Conservation (phyloP, 1,140 invertebrate genomes). For the Eumeta japonica region DNA sequence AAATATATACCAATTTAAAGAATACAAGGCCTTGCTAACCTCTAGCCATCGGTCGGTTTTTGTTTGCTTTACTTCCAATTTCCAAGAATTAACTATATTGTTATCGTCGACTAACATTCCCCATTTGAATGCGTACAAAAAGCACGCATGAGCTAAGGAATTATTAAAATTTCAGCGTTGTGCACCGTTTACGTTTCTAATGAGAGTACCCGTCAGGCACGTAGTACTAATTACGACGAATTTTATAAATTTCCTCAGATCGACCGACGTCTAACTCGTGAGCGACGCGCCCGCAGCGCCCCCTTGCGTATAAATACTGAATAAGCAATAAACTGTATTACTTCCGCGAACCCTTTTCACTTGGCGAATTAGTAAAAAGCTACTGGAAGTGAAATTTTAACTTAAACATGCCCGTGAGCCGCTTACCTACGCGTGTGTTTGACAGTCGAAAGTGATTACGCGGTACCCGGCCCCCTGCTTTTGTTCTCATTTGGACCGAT, state of each 20-base stretch:
- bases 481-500: constrained; percentile 49
- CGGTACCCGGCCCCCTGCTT: constrained; percentile 44
- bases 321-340: constrained; percentile 58
- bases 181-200: too few relatives aligned
- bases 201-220: too few relatives aligned
- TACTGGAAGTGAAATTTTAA: constrained; percentile 56
- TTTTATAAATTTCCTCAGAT: constrained; percentile 48
- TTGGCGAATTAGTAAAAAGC: constrained; percentile 59
- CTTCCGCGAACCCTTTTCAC: constrained; percentile 57
- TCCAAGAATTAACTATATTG: too few relatives aligned
- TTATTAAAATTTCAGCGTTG: too few relatives aligned
- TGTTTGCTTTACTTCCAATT: too few relatives aligned
- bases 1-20: too few relatives aligned
- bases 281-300: constrained; percentile 41
- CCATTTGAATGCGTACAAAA: too few relatives aligned
- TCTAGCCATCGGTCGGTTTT: too few relatives aligned
- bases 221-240: constrained; percentile 42
- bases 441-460: constrained; percentile 53
- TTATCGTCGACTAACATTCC: too few relatives aligned
- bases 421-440: constrained; percentile 47
- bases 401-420: constrained; percentile 48
- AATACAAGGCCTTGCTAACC: too few relatives aligned
- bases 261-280: constrained; percentile 21
- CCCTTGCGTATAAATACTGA: constrained; percentile 54
- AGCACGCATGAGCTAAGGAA: too few relatives aligned